Evolutionary conservation across 2,797 vertebrate genomes (phyloP).

Genomic region (Lacerta bilineata): DNA sequence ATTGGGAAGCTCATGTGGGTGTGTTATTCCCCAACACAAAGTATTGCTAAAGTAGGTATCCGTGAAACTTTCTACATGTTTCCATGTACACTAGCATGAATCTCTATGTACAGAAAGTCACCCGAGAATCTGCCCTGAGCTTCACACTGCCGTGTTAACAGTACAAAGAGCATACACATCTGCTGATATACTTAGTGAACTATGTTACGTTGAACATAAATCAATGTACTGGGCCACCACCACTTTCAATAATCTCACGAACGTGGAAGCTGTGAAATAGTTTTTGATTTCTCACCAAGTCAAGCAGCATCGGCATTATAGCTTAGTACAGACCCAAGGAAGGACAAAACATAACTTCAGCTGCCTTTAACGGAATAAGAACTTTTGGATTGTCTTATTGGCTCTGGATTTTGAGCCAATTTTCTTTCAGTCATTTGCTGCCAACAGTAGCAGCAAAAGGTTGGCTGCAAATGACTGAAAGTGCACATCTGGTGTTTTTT

Average conservation of each 20-base stretch:
- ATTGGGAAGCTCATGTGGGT: not conserved
- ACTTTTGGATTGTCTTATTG: constrained; percentile 42
- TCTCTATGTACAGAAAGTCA: constrained; percentile 46
- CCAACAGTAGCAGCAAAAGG: constrained; percentile 42
- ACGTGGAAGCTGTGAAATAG: constrained; percentile 54
- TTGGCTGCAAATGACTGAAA: too few species aligned
- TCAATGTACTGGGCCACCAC: constrained; percentile 46
- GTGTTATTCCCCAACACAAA: not conserved
- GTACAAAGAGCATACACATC: constrained; percentile 59
- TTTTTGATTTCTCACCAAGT: constrained; percentile 58
- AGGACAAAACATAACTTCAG: constrained; percentile 35
- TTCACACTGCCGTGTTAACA: constrained; percentile 66
- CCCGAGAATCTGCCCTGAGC: constrained; percentile 50
- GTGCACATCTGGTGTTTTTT: constrained; percentile 24
- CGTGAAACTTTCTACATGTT: not conserved
- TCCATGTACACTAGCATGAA: rapidly evolving
- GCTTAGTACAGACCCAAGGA: constrained; percentile 45
- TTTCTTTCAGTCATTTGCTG: constrained; percentile 61
- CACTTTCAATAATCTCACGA: constrained; percentile 51
- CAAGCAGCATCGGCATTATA: constrained; percentile 58
- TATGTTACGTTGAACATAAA: constrained; percentile 61
- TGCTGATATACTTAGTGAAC: constrained; percentile 67
- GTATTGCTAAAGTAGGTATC: not conserved
- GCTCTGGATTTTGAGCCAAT: constrained; percentile 64
- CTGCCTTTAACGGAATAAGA: constrained; percentile 47